These are phyloP conservation scores for Dicaeum eximium DNA, from an alignment of 2,113 vertebrate genomes.

Conservation along the genomic window DNA sequence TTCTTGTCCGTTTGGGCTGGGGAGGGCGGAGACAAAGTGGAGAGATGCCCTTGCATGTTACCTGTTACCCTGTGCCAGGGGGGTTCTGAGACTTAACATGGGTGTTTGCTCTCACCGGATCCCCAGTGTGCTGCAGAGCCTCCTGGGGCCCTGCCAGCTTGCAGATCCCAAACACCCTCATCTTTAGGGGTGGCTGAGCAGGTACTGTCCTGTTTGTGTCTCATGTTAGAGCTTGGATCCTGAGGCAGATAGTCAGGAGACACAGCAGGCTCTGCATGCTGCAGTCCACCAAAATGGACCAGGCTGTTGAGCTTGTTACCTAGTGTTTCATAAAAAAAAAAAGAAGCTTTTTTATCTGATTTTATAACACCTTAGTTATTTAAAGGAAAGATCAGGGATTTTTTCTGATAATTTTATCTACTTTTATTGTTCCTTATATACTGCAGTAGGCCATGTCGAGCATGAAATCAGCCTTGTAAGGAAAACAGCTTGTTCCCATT, in stretches of 20 bases:
- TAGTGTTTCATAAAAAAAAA: neutral
- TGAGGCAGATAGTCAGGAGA: neutral
- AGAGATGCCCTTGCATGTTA: neutral
- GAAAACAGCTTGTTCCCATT: neutral
- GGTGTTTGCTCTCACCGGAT: neutral
- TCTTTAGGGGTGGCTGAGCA: neutral
- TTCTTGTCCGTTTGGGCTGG: neutral
- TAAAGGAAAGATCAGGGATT: neutral
- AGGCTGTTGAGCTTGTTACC: neutral
- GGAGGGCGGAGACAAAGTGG: neutral
- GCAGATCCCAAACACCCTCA: neutral
- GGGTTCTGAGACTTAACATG: accelerated
- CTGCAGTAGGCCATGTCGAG: neutral
- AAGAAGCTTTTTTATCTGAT: neutral
- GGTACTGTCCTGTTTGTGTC: neutral
- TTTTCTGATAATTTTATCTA: neutral
- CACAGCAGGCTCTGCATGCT: neutral
- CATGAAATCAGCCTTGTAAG: neutral
- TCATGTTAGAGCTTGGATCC: neutral
- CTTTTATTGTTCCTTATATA: neutral
- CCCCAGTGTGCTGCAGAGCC: neutral
- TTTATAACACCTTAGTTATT: neutral
- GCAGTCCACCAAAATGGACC: neutral
- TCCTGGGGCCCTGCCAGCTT: neutral
- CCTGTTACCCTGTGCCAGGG: neutral